Percentiles rank a stretch among this genome's conserved stretches.
Evolutionary conservation across 2,113 vertebrate species (phyloP).

Genomic region (Onychostoma macrolepis): DNA sequence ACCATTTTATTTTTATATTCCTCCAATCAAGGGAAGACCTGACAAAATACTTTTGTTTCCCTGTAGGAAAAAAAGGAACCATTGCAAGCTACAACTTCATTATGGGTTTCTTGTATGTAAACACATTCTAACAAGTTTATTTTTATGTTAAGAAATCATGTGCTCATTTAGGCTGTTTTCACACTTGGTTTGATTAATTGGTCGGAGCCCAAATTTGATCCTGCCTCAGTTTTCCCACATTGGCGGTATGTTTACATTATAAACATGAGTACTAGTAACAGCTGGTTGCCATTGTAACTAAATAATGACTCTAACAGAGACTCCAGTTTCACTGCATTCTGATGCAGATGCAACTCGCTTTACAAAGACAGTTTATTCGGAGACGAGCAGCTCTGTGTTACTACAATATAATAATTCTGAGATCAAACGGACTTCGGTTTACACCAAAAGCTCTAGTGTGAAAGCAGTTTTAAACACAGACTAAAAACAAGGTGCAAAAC

Average conservation of each 20-base stretch:
- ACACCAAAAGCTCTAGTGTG: background rate
- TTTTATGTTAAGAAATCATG: background rate
- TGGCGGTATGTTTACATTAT: too few species aligned
- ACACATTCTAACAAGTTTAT: background rate
- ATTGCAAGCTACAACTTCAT: constrained; percentile 40
- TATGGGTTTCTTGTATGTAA: constrained; percentile 42
- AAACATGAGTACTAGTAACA: background rate
- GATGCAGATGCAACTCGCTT: too few species aligned
- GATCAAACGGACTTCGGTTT: rapidly evolving
- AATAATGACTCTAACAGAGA: background rate
- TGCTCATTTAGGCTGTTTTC: background rate
- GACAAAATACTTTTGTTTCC: background rate
- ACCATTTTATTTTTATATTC: too few species aligned
- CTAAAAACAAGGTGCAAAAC: background rate
- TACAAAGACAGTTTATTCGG: background rate
- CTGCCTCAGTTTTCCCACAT: too few species aligned
- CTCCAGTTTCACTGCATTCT: background rate
- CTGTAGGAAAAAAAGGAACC: background rate
- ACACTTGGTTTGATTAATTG: background rate
- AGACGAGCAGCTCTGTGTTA: background rate
- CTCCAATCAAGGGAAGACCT: too few species aligned
- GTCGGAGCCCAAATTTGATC: background rate
- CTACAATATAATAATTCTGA: background rate
- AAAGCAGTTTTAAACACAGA: background rate
- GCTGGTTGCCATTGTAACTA: background rate